Base-by-base conservation (phyloP, 2,888 invertebrate species). In the Agriopis leucophaearia region DNA sequence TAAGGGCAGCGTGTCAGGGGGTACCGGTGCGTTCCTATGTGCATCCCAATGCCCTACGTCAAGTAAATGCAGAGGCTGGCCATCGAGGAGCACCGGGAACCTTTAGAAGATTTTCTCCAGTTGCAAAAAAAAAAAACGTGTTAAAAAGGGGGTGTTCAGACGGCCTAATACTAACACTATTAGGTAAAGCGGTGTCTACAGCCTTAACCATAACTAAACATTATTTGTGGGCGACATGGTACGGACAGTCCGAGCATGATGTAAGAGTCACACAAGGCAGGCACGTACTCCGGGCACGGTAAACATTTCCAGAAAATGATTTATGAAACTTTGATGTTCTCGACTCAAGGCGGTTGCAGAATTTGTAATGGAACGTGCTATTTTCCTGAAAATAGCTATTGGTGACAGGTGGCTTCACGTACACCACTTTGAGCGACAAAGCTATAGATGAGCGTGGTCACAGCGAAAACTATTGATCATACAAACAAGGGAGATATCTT, bases 301-400 rank as follows among this genome's bases (percentile, higher is more conserved):
- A 10, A 55, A 48, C 64, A 66, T 62, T 56, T 54, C 45, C 69
- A 71, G 66, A 72, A 70, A 72, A 74, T 75, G 73, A 75, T 75
- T 76, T 70, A 74, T 69, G 69, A 70, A 72, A 75, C 64, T 76
- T 75, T 59, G 72, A 64, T 73, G 66, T 74, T 73, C 70, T 63
- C 65, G 16, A 16, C 18, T 35, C 40, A 47, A 35, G 36, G 45
- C 42, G 36, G 58, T 47, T 7, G 45, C 50, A 47, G 70, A 69
- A 70, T 73, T 55, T 54, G 44, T 63, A 68, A 54, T 50, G 51
- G 50, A 55, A 50, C 38, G 27, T 16, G 8, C 9, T 60, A 35
- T 4, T 50, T 27, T 38, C n/a, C 7, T 40, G 15, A 27, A 27
- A 36, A 12, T 9, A 16, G 7, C n/a, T n/a, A 48, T 16, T 38